Base-by-base conservation (phyloP, 2,888 invertebrate species). In the Priocnemis perturbator region DNA sequence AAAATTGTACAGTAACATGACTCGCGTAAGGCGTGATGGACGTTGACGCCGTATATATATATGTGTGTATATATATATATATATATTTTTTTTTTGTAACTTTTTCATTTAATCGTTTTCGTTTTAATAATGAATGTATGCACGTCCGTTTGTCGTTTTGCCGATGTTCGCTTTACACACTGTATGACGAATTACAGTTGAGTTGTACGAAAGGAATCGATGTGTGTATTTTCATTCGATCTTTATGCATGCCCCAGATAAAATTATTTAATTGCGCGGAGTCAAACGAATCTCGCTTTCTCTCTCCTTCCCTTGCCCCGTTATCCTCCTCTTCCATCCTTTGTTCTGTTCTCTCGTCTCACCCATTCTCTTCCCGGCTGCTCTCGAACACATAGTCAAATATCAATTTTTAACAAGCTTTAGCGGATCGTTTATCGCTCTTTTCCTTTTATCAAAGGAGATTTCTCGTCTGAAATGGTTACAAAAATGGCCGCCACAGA, bases 401-500 rank as follows among this genome's bases (percentile, higher is more conserved):
- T 37, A 44, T 69, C 50, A 59, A 67, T 63, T 67, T 69, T 64
- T 11, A 74, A 67, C 55, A 77, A 78, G 65, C 70, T 57, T 78
- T 59, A 69, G 74, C 47, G 44, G 69, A 57, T 69, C 65, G 37
- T 15, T 48, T 71, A n/a, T 23, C 55, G 57, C 15, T 21, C 37
- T 17, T 69, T 30, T 62, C 59, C 47, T 69, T 69, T 63, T 64
- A 73, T 75, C 77, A 79, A 37, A 81, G 77, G 72, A 78, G 82
- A 78, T 79, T 80, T 73, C 75, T 79, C 37, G 37, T 37, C 73
- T 82, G 81, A 84, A 86, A 83, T 83, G 78, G 80, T 87, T 87
- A 86, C 85, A 86, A 86, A 84, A 89, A 88, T 87, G 87, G 85
- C 86, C 86, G 88, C 87, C 87, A 87, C 87, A 85, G 85, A 86